A percentile compares a stretch with the other conserved stretches of the same genome.
Evolutionary conservation across 2,113 vertebrate species (phyloP).

Genomic region (Myanophis thanlyinensis): DNA sequence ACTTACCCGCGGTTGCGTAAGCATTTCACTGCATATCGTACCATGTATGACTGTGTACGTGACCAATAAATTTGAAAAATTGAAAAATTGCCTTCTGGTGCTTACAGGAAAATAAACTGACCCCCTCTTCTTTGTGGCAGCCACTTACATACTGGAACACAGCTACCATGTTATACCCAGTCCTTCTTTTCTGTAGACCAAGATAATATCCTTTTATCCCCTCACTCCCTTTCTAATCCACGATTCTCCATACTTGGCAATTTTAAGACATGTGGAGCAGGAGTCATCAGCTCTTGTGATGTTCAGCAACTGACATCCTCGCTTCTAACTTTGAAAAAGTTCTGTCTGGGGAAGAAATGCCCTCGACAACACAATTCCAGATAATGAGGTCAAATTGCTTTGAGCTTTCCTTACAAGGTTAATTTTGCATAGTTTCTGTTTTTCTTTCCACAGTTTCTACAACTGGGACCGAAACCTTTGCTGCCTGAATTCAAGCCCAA

Average conservation of each 20-base stretch:
- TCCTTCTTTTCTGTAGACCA: not conserved
- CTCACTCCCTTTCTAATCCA: not conserved
- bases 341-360: no score
- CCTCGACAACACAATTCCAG: not conserved
- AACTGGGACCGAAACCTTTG: conserved; percentile 81
- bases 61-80: no score
- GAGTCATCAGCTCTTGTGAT: not conserved
- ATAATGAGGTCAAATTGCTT: not conserved
- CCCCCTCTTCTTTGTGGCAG: no score
- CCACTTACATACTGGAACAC: no score
- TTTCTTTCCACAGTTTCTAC: conserved; percentile 78
- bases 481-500: conserved; percentile 75
- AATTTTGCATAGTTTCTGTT: conserved; percentile 23
- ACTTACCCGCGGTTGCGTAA: no score
- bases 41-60: no score
- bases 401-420: not conserved
- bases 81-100: no score
- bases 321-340: not conserved
- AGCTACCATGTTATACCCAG: no score
- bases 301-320: not conserved
- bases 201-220: not conserved
- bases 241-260: not conserved
- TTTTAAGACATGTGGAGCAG: not conserved
- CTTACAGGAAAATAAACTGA: no score
- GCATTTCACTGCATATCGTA: no score